Evolutionary conservation across 2,888 invertebrate species (phyloP), one percentile per base, ranked within the genome.

Genomic region (Itoplectis maculator): DNA sequence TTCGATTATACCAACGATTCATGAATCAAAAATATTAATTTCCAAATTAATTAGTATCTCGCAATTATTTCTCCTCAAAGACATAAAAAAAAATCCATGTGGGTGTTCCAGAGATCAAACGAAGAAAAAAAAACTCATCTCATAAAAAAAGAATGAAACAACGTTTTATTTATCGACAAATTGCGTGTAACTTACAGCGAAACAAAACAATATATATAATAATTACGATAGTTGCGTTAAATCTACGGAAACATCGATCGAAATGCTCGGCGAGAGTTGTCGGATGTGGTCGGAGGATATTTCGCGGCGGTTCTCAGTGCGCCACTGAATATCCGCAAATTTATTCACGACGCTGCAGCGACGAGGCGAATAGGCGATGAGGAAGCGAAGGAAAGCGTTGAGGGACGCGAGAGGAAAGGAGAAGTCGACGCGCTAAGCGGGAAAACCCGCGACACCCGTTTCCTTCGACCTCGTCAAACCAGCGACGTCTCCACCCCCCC

Each of bases 291-390:
- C 51, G 51, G 37, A 69, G 54, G 37, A 69, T 63, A 18, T 18
- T 37, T 37, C 18, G 8, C 45, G 54, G 8, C n/a, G 20, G 13
- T 35, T 29, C 35, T 13, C 18, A 8, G 15, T 35, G n/a, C 51
- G 45, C 8, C 54, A 18, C 20, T 59, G 40, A 63, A 56, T 73
- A 63, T 78, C 51, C 35, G 13, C 69, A 78, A 81, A 81, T 81
- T 81, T 78, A 81, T 81, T 81, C 78, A 81, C 69, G 73, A 81
- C n/a, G 51, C 35, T 13, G 37, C n/a, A n/a, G 51, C 54, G 51
- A 56, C 72, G 65, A 66, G 45, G 63, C 1, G 13, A 37, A 35
- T n/a, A 11, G 69, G 18, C 54, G 37, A 5, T 20, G 37, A 56
- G 35, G 29, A 18, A 29, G 56, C 40, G 47, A 35, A 11, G 13